These are phyloP conservation scores for Limnodromus scolopaceus DNA, from an alignment of 2,797 vertebrate species.

Conservation along the genomic window DNA sequence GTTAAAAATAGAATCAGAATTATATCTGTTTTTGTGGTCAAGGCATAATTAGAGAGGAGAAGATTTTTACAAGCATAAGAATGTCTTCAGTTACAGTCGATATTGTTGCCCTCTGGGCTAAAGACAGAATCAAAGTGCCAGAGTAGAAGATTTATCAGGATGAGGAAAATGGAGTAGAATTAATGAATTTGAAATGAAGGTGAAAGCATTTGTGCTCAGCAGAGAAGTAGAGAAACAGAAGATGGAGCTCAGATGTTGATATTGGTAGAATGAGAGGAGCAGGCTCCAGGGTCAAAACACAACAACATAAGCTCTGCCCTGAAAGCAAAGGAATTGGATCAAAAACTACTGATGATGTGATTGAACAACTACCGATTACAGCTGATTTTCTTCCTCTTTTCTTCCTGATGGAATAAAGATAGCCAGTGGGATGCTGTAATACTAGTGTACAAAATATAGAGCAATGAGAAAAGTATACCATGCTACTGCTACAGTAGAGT, in stretches of 20 bases:
- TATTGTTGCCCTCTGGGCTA: not conserved
- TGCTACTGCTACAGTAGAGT: not conserved
- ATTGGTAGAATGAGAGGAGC: not conserved
- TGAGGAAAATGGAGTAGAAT: constrained; percentile 11
- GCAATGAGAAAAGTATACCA: not conserved
- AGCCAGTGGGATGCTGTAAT: not conserved
- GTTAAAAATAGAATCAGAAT: not conserved
- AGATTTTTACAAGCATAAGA: not conserved
- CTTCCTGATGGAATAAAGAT: not conserved
- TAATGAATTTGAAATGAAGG: constrained; percentile 25
- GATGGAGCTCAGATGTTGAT: not conserved
- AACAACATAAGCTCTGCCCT: not conserved
- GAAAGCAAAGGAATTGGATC: not conserved
- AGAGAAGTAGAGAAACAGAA: not conserved
- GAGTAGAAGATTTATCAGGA: not conserved
- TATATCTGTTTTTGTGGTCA: not conserved
- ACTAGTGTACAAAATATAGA: not conserved
- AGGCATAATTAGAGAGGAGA: not conserved
- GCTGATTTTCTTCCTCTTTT: not conserved
- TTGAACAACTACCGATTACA: not conserved
- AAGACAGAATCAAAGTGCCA: constrained; percentile 1
- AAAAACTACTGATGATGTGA: not conserved
- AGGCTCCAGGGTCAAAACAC: not conserved
- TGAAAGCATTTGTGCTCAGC: not conserved
- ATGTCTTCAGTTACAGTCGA: not conserved